A percentile compares a stretch with the other conserved stretches of the same genome.
Conservation (phyloP, 1,140 invertebrate species). For the Drosophila melanica region DNA sequence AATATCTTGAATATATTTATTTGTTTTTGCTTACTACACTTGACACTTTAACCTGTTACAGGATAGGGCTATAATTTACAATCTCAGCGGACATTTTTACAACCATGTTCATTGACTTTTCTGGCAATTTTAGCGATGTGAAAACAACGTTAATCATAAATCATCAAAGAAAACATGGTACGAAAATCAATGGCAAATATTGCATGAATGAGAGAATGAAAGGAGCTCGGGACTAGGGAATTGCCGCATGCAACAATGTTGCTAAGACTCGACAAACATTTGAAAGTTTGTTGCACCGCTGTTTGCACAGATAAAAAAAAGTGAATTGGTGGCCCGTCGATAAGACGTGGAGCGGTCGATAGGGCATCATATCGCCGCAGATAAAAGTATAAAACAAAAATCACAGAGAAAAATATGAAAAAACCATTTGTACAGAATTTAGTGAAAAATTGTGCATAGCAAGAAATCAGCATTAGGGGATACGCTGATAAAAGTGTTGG, state of each 20-base stretch:
- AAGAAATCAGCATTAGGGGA: constrained; percentile 50
- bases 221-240: background rate
- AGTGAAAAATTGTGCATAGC: constrained; percentile 16
- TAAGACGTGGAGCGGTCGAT: constrained; percentile 63
- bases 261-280: constrained; percentile 74
- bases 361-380: constrained; percentile 63
- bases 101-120: constrained; percentile 56
- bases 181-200: constrained; percentile 44
- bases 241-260: constrained; percentile 68
- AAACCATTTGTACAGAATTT: background rate
- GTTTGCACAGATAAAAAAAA: constrained; percentile 66
- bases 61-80: constrained; percentile 45
- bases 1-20: background rate
- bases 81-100: constrained; percentile 43
- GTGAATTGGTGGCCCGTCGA: constrained; percentile 34
- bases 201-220: constrained; percentile 50
- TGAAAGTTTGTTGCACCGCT: constrained; percentile 67
- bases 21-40: constrained; percentile 10
- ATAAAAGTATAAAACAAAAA: constrained; percentile 44
- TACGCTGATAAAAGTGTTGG: constrained; percentile 66
- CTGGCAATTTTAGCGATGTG: constrained; percentile 31
- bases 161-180: constrained; percentile 61
- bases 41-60: constrained; percentile 57
- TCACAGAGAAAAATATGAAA: constrained; percentile 13
- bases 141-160: constrained; percentile 52